phyloP scores from a whole-genome alignment of 2,797 vertebrate species.

The Cyprinodon diabolis region DNA sequence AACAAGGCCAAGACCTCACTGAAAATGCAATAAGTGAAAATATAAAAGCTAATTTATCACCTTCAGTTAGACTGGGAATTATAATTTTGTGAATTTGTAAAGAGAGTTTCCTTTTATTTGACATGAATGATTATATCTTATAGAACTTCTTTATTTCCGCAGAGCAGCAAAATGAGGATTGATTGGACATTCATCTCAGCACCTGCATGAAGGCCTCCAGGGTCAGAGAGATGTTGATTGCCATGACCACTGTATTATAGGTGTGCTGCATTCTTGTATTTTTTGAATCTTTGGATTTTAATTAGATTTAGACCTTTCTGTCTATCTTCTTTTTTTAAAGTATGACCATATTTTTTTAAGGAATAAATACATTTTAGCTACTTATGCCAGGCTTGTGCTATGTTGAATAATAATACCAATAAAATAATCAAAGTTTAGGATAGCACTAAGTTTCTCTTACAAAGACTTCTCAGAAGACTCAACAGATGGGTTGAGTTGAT shows the following conservation, averaged over 20 bases:
- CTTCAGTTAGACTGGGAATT: neutral
- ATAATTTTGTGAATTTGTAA: neutral
- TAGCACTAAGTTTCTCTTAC: conserved; percentile 31
- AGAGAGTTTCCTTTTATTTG: neutral
- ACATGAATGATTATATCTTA: neutral
- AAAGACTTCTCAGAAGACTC: conserved; percentile 39
- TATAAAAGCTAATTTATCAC: neutral
- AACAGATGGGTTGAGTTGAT: conserved; percentile 35
- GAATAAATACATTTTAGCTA: neutral
- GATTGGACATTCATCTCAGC: neutral
- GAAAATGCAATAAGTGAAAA: too few relatives aligned
- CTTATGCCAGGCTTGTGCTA: neutral
- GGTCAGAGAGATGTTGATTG: conserved; percentile 15
- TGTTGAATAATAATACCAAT: conserved; percentile 4
- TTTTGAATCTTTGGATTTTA: neutral
- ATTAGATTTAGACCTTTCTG: neutral
- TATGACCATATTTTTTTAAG: neutral
- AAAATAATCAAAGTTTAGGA: conserved; percentile 37
- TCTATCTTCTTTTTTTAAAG: neutral
- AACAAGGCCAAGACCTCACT: too few relatives aligned
- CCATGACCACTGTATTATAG: neutral
- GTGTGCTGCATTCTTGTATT: conserved; percentile 4
- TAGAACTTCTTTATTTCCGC: neutral
- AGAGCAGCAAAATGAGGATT: conserved; percentile 8
- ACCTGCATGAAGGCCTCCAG: conserved; percentile 1